phyloP scores from a whole-genome alignment of 2,888 invertebrate genomes.

The Digitonthophagus gazella region DNA sequence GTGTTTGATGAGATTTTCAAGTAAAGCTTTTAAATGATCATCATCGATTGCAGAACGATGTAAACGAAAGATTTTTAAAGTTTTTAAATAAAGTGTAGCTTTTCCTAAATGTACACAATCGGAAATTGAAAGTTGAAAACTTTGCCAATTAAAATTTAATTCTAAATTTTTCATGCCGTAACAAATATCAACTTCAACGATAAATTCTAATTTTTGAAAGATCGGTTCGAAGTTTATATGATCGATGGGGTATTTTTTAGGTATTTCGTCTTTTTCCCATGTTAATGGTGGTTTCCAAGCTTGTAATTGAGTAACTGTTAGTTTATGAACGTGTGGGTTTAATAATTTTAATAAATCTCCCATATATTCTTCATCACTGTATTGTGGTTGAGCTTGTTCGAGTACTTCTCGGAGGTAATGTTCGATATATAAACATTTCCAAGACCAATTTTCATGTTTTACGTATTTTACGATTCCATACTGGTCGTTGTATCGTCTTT shows the following conservation, averaged over 20 bases:
- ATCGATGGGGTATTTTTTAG: constrained; percentile 50
- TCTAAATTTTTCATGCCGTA: constrained; percentile 52
- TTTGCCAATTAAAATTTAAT: constrained; percentile 58
- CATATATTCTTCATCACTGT: constrained; percentile 46
- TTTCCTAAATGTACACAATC: constrained; percentile 60
- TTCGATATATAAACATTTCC: constrained; percentile 50
- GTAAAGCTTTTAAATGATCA: constrained; percentile 58
- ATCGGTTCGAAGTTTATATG: constrained; percentile 62
- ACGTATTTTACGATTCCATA: constrained; percentile 41
- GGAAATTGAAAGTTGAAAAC: constrained; percentile 60
- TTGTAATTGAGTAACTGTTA: constrained; percentile 56
- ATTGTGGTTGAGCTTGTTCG: constrained; percentile 48
- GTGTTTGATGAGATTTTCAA: constrained; percentile 55
- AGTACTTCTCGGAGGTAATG: constrained; percentile 44
- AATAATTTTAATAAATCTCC: constrained; percentile 42
- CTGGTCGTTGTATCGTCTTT: constrained; percentile 53
- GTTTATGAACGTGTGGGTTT: constrained; percentile 55
- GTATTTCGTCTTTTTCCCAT: constrained; percentile 46
- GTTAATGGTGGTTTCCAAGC: constrained; percentile 55
- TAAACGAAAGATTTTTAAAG: constrained; percentile 55
- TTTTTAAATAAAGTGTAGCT: constrained; percentile 46
- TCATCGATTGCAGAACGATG: constrained; percentile 62
- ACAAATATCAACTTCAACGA: constrained; percentile 54
- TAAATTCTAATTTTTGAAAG: constrained; percentile 54
- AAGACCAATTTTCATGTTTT: constrained; percentile 42